Evolutionary conservation across 2,113 vertebrate genomes (phyloP), one percentile per base, ranked within the genome.

Genomic region (Calypte anna): DNA sequence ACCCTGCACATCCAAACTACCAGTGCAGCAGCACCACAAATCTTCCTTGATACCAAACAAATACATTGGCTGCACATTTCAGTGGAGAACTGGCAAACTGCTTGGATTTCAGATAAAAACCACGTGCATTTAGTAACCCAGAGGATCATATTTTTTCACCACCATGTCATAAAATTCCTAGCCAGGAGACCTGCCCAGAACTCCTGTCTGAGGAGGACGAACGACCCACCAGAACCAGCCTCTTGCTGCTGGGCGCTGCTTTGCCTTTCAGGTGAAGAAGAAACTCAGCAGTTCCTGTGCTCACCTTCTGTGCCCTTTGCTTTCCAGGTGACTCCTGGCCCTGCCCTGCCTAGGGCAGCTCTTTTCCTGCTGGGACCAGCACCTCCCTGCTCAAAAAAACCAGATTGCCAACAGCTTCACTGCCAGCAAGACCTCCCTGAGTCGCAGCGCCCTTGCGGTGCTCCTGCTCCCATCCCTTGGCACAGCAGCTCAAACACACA

Each of bases 91-190:
- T 4, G 31, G 3, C 28, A 6, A 23, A 31, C 50, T 15, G 2
- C 50, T 12, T 14, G n/a, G 12, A 31, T 38, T 79, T 43, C 83
- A 75, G 53, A 67, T 19, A 22, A 43, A 43, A 62, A 28, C 30
- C 21, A 11, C 6, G 14, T 3, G 18, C 54, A 12, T 17, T 64
- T 14, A 30, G 44, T 72, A 81, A 43, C 36, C 3, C 12, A 40
- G 4, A 25, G 58, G 8, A 55, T 27, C 17, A 2, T 4, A 24
- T 9, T 21, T 70, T 27, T 23, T 36, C 0, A 20, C 30, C 68
- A 48, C 43, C 27, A 2, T 0, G 0, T 3, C 21, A 53, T 3
- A 6, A 28, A 76, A 66, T 27, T 43, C 36, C 79, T 46, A 25
- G 36, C 27, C 44, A 30, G 73, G 22, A 87, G 40, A 40, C 25